Evolutionary conservation across 2,888 invertebrate species (phyloP).

Genomic region (Watsonalla binaria): DNA sequence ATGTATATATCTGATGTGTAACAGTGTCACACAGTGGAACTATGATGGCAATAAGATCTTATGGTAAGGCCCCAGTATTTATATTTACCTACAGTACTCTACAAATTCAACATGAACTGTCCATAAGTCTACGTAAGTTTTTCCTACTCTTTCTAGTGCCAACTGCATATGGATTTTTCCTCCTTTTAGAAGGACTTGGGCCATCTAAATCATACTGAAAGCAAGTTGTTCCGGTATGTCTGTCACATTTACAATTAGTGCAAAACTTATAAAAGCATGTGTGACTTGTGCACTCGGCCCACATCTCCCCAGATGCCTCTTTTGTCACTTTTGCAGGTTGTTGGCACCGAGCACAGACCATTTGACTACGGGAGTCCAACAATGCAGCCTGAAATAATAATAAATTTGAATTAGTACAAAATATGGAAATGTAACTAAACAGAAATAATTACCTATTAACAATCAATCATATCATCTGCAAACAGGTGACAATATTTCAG

Average conservation of each 20-base stretch:
- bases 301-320: conserved; percentile 65
- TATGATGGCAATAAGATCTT: too few species aligned
- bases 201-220: conserved; percentile 63
- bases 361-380: conserved; percentile 52
- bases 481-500: too few species aligned
- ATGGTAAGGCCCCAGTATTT: conserved; percentile 9
- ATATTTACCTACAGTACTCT: not conserved
- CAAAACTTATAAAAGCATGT: conserved; percentile 75
- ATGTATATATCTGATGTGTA: conserved; percentile 26
- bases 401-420: not conserved
- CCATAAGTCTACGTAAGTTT: conserved; percentile 64
- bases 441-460: too few species aligned
- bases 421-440: too few species aligned
- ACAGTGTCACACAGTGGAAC: too few species aligned
- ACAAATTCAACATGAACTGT: conserved; percentile 18
- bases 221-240: conserved; percentile 64
- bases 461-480: too few species aligned
- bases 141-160: conserved; percentile 66
- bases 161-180: conserved; percentile 51
- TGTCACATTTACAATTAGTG: conserved; percentile 61
- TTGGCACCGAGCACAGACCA: conserved; percentile 60
- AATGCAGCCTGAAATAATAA: conserved; percentile 56
- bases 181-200: conserved; percentile 72
- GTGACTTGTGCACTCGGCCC: conserved; percentile 73
- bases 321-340: conserved; percentile 68